Conservation (phyloP, 2,113 vertebrate genomes). For the Oenanthe oenanthe region DNA sequence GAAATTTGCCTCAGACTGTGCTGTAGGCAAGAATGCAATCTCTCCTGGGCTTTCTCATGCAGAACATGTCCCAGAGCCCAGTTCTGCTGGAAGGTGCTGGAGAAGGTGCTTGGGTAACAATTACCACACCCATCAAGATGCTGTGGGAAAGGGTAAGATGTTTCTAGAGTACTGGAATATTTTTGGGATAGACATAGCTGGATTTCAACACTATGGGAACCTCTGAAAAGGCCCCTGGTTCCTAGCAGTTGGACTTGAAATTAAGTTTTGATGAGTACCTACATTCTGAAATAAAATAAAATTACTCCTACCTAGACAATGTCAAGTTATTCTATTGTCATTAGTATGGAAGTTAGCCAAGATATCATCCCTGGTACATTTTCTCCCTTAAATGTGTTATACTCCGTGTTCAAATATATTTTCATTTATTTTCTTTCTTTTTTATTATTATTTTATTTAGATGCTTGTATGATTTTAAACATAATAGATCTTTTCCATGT, state of each 20-base stretch:
- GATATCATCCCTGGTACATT: not conserved
- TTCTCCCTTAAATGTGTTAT: not conserved
- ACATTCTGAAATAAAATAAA: not conserved
- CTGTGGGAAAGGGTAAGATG: not conserved
- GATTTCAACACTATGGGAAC: not conserved
- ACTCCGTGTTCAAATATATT: not conserved
- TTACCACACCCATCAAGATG: not conserved
- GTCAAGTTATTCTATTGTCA: not conserved
- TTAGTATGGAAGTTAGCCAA: not conserved
- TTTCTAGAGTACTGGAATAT: not conserved
- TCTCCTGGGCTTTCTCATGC: not conserved
- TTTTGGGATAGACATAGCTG: not conserved
- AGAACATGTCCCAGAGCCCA: fast-evolving
- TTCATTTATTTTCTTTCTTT: not conserved
- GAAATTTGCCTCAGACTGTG: not conserved
- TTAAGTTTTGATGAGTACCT: not conserved
- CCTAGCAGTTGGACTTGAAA: not conserved
- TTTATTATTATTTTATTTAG: not conserved
- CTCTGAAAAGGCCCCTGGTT: not conserved
- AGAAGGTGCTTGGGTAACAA: not conserved
- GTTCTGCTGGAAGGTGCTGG: not conserved
- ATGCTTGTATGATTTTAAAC: not conserved
- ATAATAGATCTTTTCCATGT: not conserved
- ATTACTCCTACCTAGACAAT: not conserved
- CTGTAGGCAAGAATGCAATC: not conserved